Evolutionary conservation across 2,797 vertebrate species (phyloP).

Genomic region (Sebastolobus alascanus): DNA sequence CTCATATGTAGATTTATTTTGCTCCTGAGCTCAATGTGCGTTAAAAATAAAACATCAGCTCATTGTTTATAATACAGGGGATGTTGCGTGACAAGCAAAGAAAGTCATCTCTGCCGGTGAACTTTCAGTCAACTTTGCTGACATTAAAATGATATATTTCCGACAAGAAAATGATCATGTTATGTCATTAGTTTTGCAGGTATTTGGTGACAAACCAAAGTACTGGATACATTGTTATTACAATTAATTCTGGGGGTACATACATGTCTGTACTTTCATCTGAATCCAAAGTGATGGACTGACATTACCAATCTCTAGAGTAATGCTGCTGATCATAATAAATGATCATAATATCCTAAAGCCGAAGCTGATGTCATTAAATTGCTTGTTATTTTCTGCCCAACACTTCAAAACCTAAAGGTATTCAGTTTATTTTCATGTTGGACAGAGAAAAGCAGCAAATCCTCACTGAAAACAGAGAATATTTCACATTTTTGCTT

Average conservation of each 20-base stretch:
- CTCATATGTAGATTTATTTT: slow-evolving; percentile 67
- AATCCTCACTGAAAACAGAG: neutral
- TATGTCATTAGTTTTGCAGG: neutral
- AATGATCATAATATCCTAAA: neutral
- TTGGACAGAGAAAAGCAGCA: neutral
- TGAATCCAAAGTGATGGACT: neutral
- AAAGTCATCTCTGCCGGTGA: slow-evolving; percentile 27
- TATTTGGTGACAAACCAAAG: neutral
- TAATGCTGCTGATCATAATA: neutral
- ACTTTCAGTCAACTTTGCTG: slow-evolving; percentile 33
- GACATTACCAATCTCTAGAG: neutral
- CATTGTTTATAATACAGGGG: slow-evolving; percentile 28
- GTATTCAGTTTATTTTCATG: neutral
- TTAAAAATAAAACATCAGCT: slow-evolving; percentile 39
- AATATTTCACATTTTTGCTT: neutral
- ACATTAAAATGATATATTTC: neutral
- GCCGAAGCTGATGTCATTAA: neutral
- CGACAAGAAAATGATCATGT: neutral
- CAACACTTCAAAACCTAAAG: neutral
- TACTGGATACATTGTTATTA: neutral
- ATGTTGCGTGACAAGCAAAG: neutral
- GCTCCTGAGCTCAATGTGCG: slow-evolving; percentile 26
- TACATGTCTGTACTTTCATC: neutral
- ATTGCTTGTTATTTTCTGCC: neutral
- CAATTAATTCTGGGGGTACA: neutral